Percentiles rank a stretch among this genome's conserved stretches.
These are phyloP conservation scores for Euura lappo DNA, from an alignment of 1,140 invertebrate genomes.

Conservation along the genomic window DNA sequence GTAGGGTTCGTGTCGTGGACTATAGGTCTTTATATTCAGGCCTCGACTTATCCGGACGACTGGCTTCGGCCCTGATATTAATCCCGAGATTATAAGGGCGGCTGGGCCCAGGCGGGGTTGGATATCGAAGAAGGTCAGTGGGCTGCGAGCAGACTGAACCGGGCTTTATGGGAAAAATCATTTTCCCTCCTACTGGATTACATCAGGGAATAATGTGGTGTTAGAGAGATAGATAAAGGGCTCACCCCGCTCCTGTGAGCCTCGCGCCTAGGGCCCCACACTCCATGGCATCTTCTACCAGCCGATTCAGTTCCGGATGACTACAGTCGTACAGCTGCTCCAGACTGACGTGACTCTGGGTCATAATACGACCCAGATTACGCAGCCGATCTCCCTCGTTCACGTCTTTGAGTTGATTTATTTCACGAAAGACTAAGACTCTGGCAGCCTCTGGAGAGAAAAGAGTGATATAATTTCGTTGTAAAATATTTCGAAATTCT, in stretches of 20 bases:
- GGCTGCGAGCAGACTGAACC: too few relatives aligned
- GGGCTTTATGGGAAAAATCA: too few relatives aligned
- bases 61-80: too few relatives aligned
- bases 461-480: constrained; percentile 29
- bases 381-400: constrained; percentile 57
- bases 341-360: constrained; percentile 86
- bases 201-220: too few relatives aligned
- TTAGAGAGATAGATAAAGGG: background rate
- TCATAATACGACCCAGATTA: constrained; percentile 85
- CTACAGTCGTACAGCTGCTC: constrained; percentile 92
- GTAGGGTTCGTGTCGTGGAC: too few relatives aligned
- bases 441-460: constrained; percentile 60
- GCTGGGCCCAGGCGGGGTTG: too few relatives aligned
- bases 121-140: too few relatives aligned
- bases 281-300: constrained; percentile 79
- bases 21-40: too few relatives aligned
- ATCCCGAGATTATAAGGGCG: too few relatives aligned
- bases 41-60: too few relatives aligned
- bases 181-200: too few relatives aligned
- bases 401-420: constrained; percentile 50
- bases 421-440: constrained; percentile 55
- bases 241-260: constrained; percentile 90
- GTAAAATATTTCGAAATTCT: constrained; percentile 76
- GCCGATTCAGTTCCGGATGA: constrained; percentile 83
- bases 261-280: constrained; percentile 81